Evolutionary conservation across 1,140 invertebrate genomes (phyloP), one percentile per base, ranked within the genome.

Genomic region (Ceratina japonica): DNA sequence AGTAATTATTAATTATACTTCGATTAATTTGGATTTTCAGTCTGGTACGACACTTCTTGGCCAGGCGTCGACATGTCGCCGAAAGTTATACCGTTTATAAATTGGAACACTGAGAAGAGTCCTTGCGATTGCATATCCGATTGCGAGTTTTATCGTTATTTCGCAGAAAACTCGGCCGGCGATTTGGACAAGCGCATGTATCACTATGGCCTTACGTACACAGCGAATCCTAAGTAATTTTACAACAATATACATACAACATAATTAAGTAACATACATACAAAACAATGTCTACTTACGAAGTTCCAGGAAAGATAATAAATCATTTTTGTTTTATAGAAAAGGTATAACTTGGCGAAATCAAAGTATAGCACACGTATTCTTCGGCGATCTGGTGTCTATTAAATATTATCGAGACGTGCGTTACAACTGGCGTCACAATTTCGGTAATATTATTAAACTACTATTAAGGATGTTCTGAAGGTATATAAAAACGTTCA

Each of bases 61-160:
- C 89, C 89, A 20, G 79, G 81, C 18, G 61, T 49, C 0, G 24
- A 24, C 7, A 79, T 51, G 70, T 66, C 61, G 59, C 56, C 27
- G 0, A 63, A 13, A 64, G 58, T 8, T 58, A 2, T 79, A 66
- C 44, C 49, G 0, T 8, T 12, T 5, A 22, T 24, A 5, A 2
- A 44, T 54, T 24, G 44, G 3, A 0, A 59, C 22, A 31, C 18
- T 5, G 0, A 44, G 15, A 16, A 51, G 0, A 73, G 62, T 66
- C 89, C 90, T 18, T 91, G 90, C 31, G 75, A 76, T 10, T 91
- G 90, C 61, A 63, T 80, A n/a, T 77, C 86, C 0, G 90, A 90
- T 70, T 91, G 90, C 24, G 56, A 37, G n/a, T 52, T 88, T 49
- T 87, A 87, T 81, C 70, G 59, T 52, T 91, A 89, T 71, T 81